Conservation (phyloP, 2,797 vertebrate genomes). For the Takifugu rubripes region DNA sequence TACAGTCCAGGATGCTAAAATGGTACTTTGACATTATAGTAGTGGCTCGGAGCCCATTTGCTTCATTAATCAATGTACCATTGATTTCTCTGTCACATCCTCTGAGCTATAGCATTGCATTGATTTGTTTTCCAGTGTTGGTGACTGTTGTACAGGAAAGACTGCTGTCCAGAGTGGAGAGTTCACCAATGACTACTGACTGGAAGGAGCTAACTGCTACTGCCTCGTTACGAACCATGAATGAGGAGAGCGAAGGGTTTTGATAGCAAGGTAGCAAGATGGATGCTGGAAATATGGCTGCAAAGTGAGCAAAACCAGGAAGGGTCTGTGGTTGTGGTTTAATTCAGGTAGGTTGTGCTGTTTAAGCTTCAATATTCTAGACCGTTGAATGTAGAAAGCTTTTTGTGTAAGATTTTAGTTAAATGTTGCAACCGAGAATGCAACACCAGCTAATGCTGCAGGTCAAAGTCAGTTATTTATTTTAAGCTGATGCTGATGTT, state of each 20-base stretch:
- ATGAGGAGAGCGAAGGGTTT: constrained; percentile 20
- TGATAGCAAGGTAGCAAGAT: constrained; percentile 11
- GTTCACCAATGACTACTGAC: constrained; percentile 33
- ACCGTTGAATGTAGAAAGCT: too few species aligned
- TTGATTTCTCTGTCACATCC: constrained; percentile 59
- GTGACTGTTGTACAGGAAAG: constrained; percentile 42
- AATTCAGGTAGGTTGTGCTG: constrained; percentile 49
- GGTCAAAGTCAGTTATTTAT: too few species aligned
- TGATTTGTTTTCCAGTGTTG: constrained; percentile 53
- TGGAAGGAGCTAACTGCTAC: constrained; percentile 9
- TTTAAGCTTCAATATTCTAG: not conserved
- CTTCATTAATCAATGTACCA: constrained; percentile 55
- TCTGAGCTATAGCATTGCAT: constrained; percentile 57
- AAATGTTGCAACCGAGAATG: not conserved
- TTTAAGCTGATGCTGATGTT: too few species aligned
- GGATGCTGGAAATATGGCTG: constrained; percentile 28
- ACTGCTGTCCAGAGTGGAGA: constrained; percentile 41
- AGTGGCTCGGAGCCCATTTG: constrained; percentile 45
- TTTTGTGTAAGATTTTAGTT: too few species aligned
- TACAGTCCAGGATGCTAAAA: constrained; percentile 3
- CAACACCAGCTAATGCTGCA: not conserved
- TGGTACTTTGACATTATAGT: constrained; percentile 32
- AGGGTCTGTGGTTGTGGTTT: constrained; percentile 31
- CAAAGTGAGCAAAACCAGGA: constrained; percentile 8
- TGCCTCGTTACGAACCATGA: constrained; percentile 24